Conservation (phyloP, 2,797 vertebrate species). For the Falco rusticolus region DNA sequence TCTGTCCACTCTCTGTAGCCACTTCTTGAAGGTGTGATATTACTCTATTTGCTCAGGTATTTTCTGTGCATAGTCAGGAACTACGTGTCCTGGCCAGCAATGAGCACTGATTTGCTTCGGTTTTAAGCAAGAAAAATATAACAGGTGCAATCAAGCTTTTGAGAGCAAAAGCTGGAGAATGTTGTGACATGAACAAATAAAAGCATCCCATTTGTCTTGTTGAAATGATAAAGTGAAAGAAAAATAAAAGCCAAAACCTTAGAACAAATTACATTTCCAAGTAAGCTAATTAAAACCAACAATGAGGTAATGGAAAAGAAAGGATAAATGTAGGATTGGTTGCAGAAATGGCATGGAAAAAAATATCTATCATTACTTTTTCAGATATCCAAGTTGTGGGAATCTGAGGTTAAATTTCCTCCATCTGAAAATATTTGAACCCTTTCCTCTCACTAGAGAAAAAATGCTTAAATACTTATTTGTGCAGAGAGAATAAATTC, state of each 20-base stretch:
- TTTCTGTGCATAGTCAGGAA: neutral
- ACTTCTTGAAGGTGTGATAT: neutral
- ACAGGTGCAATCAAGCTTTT: neutral
- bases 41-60: neutral
- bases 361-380: neutral
- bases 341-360: neutral
- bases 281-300: neutral
- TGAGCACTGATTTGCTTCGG: neutral
- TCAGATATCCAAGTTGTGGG: neutral
- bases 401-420: neutral
- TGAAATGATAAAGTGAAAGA: neutral
- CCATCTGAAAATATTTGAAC: neutral
- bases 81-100: neutral
- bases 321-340: neutral
- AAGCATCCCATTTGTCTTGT: neutral
- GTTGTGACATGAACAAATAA: neutral
- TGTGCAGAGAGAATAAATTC: neutral
- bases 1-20: neutral
- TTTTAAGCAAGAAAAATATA: neutral
- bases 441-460: neutral
- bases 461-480: neutral
- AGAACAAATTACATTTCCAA: neutral
- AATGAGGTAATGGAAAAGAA: neutral
- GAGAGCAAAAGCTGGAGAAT: neutral
- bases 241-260: neutral